Evolutionary conservation across 1,140 invertebrate genomes (phyloP), one percentile per base, ranked within the genome.

Genomic region (Drosophila neocordata): DNA sequence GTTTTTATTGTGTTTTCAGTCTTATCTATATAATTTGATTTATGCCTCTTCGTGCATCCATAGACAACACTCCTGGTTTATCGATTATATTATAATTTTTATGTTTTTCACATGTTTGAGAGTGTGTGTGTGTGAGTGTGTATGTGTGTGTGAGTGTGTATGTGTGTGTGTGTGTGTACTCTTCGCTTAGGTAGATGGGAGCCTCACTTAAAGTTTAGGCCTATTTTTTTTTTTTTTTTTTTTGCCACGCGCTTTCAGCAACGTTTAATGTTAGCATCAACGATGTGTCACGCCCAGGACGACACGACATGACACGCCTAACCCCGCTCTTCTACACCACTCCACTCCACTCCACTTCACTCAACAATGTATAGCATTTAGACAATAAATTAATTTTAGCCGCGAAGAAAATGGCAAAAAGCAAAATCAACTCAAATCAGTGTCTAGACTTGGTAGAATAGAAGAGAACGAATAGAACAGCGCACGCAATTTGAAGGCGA

Each of bases 331-430:
- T 22, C 18, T 31, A 4, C 37, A 5, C 27, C 27, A 7, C n/a
- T n/a, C n/a, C n/a, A n/a, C n/a, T n/a, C n/a, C n/a, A n/a, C n/a
- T n/a, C n/a, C n/a, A n/a, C n/a, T n/a, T n/a, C n/a, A n/a, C n/a
- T n/a, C n/a, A n/a, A n/a, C n/a, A n/a, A n/a, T n/a, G n/a, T n/a
- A n/a, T n/a, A n/a, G 27, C 73, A 75, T 69, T 76, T 82, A 68
- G 76, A 81, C 83, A 87, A 85, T 85, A 87, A 85, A 85, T 85
- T 85, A 82, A 85, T 85, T 85, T 85, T 44, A 35, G 68, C 38
- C 65, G 56, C 52, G 51, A 37, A 68, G 44, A 52, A 12, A 51
- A 18, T 35, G 69, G 38, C 70, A 52, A 70, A 48, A 60, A 53
- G 48, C 34, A 56, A 76, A 63, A 75, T 76, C 74, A 69, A 83